Conservation (phyloP, 2,797 vertebrate species). For the Halcyon badia region DNA sequence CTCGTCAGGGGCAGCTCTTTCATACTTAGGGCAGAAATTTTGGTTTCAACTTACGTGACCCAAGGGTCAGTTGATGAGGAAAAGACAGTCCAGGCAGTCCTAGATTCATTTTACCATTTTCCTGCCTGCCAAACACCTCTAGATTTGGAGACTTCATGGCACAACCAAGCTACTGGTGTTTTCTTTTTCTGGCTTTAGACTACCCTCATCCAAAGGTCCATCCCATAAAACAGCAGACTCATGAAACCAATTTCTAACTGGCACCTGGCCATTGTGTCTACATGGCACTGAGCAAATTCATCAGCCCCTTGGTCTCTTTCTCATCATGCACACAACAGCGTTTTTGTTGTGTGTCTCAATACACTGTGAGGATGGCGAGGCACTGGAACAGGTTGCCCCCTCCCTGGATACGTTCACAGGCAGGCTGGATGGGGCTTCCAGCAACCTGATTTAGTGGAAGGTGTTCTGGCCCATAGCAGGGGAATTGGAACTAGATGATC, state of each 20-base stretch:
- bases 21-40: accelerated
- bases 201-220: not conserved
- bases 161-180: not conserved
- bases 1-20: accelerated
- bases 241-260: not conserved
- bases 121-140: not conserved
- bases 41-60: accelerated
- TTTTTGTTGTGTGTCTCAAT: not conserved
- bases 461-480: not conserved
- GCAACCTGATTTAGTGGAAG: not conserved
- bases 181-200: not conserved
- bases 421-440: not conserved
- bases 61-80: not conserved
- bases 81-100: not conserved
- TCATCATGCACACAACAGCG: not conserved
- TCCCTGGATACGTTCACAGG: not conserved
- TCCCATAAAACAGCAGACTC: not conserved
- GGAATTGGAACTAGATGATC: not conserved
- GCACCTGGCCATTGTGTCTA: not conserved
- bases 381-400: not conserved
- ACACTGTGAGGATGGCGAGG: not conserved
- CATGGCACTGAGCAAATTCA: not conserved
- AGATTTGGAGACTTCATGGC: not conserved
- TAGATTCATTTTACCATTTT: not conserved
- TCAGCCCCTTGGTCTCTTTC: not conserved